Base-by-base conservation (phyloP, 2,888 invertebrate species). In the Erynnis tages region DNA sequence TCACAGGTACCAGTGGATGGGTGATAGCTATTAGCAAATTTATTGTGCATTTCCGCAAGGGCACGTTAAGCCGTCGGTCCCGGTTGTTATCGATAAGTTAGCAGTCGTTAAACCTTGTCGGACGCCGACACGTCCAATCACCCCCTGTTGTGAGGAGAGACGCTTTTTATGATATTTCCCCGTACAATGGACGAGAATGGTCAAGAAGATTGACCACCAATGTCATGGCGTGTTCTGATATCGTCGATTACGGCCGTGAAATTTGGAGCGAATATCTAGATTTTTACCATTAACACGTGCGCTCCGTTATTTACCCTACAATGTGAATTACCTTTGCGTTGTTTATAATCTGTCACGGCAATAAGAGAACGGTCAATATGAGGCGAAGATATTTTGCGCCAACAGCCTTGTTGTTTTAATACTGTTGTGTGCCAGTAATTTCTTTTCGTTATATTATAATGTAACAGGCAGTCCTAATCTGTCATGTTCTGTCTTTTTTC, bases 181-280 rank as follows among this genome's bases (percentile, higher is more conserved):
- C 4, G 2, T 17, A 16, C n/a, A 34, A n/a, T 34, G 32, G 32
- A 16, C 44, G 47, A 48, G 54, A 34, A n/a, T 34, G 32, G 32
- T 10, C 44, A 49, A 48, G 54, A 53, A 53, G 54, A 57, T 54
- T 56, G 53, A 47, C 58, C 60, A 56, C 54, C 37, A 40, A 30
- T 30, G 30, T 43, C 23, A 48, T 11, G 30, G 48, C 23, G 17
- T n/a, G 29, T 30, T 25, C 30, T n/a, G 38, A 38, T 13, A 27
- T 34, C 25, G 7, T 32, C 55, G 60, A 73, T 69, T 62, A 58
- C 65, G 66, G 63, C 77, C 79, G 77, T 79, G 78, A 82, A 78
- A 79, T 75, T 79, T 64, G 65, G 79, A 67, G 65, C 79, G 55
- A 72, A 76, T 73, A 78, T 71, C 81, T 79, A 76, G 74, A 73